Conservation (phyloP, 2,888 invertebrate species). For the Agonopterix heracliana region DNA sequence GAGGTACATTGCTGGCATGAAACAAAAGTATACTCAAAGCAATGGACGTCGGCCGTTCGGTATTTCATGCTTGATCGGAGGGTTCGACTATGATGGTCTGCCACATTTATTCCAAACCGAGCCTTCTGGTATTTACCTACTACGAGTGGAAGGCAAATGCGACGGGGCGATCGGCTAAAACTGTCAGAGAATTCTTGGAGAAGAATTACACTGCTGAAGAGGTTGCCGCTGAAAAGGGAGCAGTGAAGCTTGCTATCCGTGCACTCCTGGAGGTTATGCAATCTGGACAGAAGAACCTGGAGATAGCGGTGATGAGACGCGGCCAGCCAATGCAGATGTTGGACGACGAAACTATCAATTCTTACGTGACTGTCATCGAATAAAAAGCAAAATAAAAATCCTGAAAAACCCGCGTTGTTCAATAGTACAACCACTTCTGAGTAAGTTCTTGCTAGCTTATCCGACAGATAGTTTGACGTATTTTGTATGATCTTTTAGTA, state of each 20-base stretch:
- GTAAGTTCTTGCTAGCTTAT: too few species aligned
- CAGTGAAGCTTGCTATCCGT: constrained; percentile 96
- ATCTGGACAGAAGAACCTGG: constrained; percentile 98
- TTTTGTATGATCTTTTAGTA: too few species aligned
- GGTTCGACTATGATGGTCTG: constrained; percentile 97
- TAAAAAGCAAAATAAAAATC: too few species aligned
- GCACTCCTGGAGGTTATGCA: constrained; percentile 98
- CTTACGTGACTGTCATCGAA: constrained; percentile 96
- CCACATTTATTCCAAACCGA: constrained; percentile 99
- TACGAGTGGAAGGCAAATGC: constrained; percentile 99
- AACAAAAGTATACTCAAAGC: constrained; percentile 99
- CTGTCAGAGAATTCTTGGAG: constrained; percentile 98
- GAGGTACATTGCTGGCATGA: constrained; percentile 85
- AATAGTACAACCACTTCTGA: too few species aligned
- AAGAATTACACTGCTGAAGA: constrained; percentile 95
- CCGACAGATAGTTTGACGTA: too few species aligned
- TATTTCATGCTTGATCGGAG: constrained; percentile 97
- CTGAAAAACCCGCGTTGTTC: too few species aligned
- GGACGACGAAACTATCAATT: constrained; percentile 92
- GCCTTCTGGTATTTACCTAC: constrained; percentile 98
- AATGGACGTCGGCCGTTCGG: constrained; percentile 99
- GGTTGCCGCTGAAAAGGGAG: constrained; percentile 87
- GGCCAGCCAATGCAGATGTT: constrained; percentile 89
- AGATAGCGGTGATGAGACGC: constrained; percentile 97
- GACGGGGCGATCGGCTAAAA: constrained; percentile 98